Evolutionary conservation across 1,140 invertebrate species (phyloP).

Genomic region (Drosophila jambulina): DNA sequence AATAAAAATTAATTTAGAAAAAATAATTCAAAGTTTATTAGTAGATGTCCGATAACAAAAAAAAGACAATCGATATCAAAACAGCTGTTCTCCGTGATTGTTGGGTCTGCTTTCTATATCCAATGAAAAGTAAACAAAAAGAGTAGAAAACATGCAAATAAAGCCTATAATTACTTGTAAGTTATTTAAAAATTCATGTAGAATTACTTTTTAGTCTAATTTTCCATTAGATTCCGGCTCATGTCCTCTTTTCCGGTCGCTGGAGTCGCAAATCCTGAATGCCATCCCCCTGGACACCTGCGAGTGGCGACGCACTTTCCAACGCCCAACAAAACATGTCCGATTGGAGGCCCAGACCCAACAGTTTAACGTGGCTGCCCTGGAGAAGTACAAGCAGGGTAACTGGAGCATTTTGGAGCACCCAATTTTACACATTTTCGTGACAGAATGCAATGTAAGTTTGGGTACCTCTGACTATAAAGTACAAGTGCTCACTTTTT

Average conservation of each 20-base stretch:
- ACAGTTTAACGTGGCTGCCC: conserved; percentile 91
- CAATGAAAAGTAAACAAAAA: conserved; percentile 53
- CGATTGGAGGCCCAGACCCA: conserved; percentile 94
- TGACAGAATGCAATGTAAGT: conserved; percentile 95
- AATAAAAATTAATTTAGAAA: not conserved
- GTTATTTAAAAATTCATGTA: conserved; percentile 12
- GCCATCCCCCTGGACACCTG: conserved; percentile 93
- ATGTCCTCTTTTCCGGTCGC: conserved; percentile 92
- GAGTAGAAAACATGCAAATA: conserved; percentile 68
- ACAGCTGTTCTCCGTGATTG: conserved; percentile 28
- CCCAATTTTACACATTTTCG: conserved; percentile 97
- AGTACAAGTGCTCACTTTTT: not conserved
- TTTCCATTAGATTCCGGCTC: conserved; percentile 92
- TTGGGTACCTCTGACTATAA: not conserved
- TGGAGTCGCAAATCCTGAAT: conserved; percentile 91
- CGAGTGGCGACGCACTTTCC: conserved; percentile 95
- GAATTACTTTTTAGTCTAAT: fast-evolving
- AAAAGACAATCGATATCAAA: conserved; percentile 7
- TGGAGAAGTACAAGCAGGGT: conserved; percentile 87
- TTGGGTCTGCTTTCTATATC: conserved; percentile 23
- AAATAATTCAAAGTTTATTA: not conserved
- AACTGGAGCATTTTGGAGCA: conserved; percentile 92
- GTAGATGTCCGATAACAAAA: conserved; percentile 1
- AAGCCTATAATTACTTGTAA: conserved; percentile 83
- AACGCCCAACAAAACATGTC: conserved; percentile 92